Conservation (phyloP, 2,888 invertebrate species). For the Capitulum mitella region DNA sequence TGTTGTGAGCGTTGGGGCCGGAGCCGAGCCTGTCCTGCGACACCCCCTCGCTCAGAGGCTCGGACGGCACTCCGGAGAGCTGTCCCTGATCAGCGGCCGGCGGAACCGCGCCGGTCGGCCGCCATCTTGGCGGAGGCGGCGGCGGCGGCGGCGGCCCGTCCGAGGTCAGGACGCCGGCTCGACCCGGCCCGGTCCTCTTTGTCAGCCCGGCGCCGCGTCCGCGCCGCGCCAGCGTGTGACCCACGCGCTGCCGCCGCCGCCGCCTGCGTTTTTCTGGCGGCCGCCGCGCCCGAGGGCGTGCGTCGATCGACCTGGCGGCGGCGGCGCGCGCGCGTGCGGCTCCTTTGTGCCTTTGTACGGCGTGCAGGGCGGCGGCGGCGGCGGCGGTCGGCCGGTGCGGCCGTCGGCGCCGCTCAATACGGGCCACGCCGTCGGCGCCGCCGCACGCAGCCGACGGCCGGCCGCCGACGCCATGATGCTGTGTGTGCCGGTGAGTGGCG, state of each 20-base stretch:
- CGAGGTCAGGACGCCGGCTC: too few relatives aligned
- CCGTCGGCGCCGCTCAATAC: slow-evolving; percentile 6
- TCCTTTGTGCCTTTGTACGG: slow-evolving; percentile 20
- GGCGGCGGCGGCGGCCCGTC: too few relatives aligned
- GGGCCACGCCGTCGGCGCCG: background rate
- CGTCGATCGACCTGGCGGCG: slow-evolving; percentile 2
- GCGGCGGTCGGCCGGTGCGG: background rate
- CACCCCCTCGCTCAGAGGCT: too few relatives aligned
- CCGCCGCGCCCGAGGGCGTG: background rate
- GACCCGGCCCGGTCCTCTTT: too few relatives aligned
- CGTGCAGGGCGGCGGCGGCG: background rate
- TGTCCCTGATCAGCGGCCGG: too few relatives aligned
- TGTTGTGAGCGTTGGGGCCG: too few relatives aligned
- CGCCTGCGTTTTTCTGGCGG: background rate
- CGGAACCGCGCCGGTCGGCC: too few relatives aligned
- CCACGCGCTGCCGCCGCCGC: background rate
- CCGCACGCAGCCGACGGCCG: background rate
- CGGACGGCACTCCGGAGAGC: too few relatives aligned
- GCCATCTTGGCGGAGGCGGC: too few relatives aligned
- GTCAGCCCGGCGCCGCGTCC: too few relatives aligned
- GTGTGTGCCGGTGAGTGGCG: slow-evolving; percentile 14
- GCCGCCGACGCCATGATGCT: slow-evolving; percentile 1
- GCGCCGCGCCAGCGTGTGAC: too few relatives aligned
- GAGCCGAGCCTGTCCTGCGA: too few relatives aligned
- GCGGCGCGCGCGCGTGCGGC: background rate